Percentiles rank a stretch among this genome's conserved stretches.
These are phyloP conservation scores for Ageneiosus marmoratus DNA, from an alignment of 2,113 vertebrate genomes.

Conservation along the genomic window DNA sequence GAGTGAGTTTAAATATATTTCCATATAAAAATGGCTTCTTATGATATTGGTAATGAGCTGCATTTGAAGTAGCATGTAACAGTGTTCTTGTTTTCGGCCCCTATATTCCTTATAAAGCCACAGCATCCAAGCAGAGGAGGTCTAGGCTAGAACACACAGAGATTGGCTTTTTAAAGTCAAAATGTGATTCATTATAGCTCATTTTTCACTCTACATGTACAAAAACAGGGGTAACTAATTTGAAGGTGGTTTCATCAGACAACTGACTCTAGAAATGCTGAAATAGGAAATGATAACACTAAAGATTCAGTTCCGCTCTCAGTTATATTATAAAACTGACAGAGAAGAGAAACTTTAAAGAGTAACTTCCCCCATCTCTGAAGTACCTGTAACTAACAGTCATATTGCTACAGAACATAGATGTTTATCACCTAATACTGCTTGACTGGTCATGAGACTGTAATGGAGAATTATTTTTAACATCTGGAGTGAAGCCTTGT, in stretches of 20 bases:
- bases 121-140: neutral
- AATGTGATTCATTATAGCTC: neutral
- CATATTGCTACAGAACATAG: neutral
- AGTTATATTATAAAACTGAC: neutral
- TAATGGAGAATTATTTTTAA: too few species aligned
- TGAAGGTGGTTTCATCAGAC: neutral
- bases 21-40: neutral
- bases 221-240: neutral
- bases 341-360: too few species aligned
- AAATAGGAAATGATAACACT: neutral
- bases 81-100: too few species aligned
- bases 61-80: neutral
- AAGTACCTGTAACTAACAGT: neutral
- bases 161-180: too few species aligned
- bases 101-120: neutral
- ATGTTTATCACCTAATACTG: neutral
- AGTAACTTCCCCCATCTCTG: too few species aligned
- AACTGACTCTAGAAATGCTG: neutral
- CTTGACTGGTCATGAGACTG: too few species aligned
- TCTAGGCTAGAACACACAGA: neutral
- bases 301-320: neutral
- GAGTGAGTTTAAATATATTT: neutral
- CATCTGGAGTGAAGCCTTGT: too few species aligned
- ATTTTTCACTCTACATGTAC: neutral
- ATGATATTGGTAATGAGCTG: neutral